Evolutionary conservation across 92 coral and sea anemone species (phyloP).

Genomic region (Metridium senile): DNA sequence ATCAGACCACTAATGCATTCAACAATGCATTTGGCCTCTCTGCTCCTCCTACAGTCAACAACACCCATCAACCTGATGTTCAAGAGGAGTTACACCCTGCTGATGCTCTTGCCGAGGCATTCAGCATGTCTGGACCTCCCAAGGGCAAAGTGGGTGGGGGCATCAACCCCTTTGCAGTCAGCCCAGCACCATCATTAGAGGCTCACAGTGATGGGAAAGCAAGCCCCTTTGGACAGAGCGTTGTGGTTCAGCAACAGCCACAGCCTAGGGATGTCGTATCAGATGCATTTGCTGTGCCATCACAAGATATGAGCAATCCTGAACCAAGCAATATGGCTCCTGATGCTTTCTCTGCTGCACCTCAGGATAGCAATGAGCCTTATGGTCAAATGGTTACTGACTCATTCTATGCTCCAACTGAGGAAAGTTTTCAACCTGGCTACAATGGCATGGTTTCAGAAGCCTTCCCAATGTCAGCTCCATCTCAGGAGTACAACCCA

Average conservation of each 20-base stretch:
- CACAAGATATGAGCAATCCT: not conserved
- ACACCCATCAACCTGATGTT: not conserved
- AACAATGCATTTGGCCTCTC: not conserved
- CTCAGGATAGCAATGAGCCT: not conserved
- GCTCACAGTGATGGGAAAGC: not conserved
- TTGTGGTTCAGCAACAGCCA: not conserved
- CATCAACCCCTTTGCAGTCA: not conserved
- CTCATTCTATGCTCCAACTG: not conserved
- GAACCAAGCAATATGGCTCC: not conserved
- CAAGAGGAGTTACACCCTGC: not conserved
- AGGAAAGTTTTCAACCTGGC: not conserved
- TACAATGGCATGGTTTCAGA: not conserved
- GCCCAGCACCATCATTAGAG: not conserved
- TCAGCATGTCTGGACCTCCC: not conserved
- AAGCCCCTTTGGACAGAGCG: not conserved
- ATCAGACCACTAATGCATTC: not conserved
- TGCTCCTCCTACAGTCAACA: not conserved
- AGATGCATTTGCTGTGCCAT: not conserved
- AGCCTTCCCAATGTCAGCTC: not conserved
- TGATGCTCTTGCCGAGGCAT: conserved; percentile 1
- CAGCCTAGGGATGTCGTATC: not conserved
- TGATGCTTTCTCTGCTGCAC: not conserved
- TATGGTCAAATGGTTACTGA: not conserved
- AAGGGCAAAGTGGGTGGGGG: not conserved
- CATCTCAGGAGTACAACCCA: not conserved